Conservation (phyloP, 2,888 invertebrate species). For the Drosophila setosimentum region DNA sequence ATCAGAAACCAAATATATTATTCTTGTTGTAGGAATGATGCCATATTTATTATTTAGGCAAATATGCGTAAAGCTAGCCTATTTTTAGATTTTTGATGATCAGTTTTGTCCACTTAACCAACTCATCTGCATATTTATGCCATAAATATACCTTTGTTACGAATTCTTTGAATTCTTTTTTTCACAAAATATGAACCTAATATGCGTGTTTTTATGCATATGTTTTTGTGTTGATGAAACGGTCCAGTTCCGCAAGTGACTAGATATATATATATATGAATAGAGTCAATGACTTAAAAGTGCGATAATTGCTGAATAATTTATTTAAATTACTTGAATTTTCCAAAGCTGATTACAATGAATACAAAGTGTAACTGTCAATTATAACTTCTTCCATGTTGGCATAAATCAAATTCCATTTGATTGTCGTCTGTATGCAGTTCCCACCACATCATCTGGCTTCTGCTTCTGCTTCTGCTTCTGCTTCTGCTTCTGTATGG, state of each 20-base stretch:
- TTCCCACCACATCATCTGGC: not conserved
- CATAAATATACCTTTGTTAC: not conserved
- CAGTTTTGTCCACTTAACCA: not conserved
- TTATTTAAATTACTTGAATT: not conserved
- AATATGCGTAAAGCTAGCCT: not conserved
- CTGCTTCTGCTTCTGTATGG: slow-evolving; percentile 7
- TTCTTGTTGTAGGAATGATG: not conserved
- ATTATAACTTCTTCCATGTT: slow-evolving; percentile 59
- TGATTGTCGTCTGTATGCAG: slow-evolving; percentile 37
- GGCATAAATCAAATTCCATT: slow-evolving; percentile 64
- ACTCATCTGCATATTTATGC: slow-evolving; percentile 3
- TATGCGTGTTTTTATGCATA: not conserved
- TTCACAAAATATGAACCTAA: not conserved
- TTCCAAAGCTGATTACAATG: slow-evolving; percentile 27
- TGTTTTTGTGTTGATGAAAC: not conserved
- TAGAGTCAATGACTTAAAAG: slow-evolving; percentile 19
- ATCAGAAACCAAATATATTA: not conserved
- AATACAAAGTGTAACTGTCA: slow-evolving; percentile 31
- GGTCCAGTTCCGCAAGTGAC: not conserved
- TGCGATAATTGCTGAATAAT: not conserved
- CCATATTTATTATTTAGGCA: not conserved
- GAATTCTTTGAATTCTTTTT: not conserved
- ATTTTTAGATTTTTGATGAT: not conserved
- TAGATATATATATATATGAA: not conserved
- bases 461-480: slow-evolving; percentile 1